Evolutionary conservation across 2,888 invertebrate species (phyloP), one percentile per base, ranked within the genome.

Genomic region (Cephus rjabovi): DNA sequence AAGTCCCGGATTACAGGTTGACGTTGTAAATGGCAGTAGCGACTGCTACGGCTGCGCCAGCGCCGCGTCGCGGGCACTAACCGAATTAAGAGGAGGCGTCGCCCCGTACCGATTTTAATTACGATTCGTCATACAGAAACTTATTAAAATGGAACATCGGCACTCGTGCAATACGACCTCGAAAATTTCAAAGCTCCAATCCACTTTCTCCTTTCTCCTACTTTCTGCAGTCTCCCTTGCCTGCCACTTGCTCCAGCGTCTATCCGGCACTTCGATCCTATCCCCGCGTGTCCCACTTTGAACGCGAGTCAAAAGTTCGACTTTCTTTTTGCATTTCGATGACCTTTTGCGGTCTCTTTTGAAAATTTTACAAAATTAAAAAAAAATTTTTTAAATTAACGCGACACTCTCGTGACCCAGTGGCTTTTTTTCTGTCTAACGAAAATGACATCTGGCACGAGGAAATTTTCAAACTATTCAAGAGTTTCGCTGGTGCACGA

Each of bases 101-200:
- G 81, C 81, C 79, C 79, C 83, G 77, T 82, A 83, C 83, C 9
- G 82, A 83, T 86, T 86, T 87, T 83, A 84, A 84, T 85, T 82
- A 81, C 79, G 71, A 4, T 56, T 34, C 75, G 73, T 71, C 77
- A 75, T 74, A 68, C 69, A 78, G 76, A 77, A 76, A 75, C 77
- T 73, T 69, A 30, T 77, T 74, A 79, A 78, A 82, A 81, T 73
- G 80, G 78, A 80, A 80, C 81, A 80, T 4, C 9, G 15, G 56
- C 56, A 56, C 56, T 56, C 56, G 15, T 9, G 23, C 2, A 9
- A 9, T 2, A 56, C 9, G 6, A 56, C 56, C 56, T 56, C 9
- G 23, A 56, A 56, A 56, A 56, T 6, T 56, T 9, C 23, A 56
- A 23, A 56, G 56, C 56, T 9, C 9, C 40, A 40, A 40, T 40